Percentiles rank a stretch among this genome's conserved stretches.
Conservation (phyloP, 2,797 vertebrate species). For the Coreius guichenoti region DNA sequence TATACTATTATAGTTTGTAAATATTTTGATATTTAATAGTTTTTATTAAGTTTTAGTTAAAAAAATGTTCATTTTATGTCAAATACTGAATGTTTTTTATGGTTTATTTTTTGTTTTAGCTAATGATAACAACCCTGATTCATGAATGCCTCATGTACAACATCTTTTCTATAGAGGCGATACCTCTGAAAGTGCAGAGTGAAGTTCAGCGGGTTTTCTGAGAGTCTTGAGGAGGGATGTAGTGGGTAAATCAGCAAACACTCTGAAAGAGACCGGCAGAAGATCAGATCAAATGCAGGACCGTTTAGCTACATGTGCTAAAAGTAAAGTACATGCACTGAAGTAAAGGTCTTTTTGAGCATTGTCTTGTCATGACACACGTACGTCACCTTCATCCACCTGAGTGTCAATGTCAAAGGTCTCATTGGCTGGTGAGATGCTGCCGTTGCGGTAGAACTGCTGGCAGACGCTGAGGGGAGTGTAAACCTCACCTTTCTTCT, state of each 20-base stretch:
- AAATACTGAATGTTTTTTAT: too few relatives aligned
- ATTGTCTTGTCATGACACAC: background rate
- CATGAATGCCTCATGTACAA: too few relatives aligned
- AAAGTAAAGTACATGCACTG: too few relatives aligned
- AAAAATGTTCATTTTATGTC: background rate
- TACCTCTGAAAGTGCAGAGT: constrained; percentile 93
- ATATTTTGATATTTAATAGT: background rate
- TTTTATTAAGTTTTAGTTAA: background rate
- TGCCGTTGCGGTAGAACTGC: constrained; percentile 86
- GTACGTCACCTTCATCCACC: constrained; percentile 73
- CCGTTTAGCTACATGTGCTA: constrained; percentile 3
- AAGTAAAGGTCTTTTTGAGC: background rate
- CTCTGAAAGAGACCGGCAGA: constrained; percentile 74
- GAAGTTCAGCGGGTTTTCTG: constrained; percentile 73
- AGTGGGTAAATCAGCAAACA: constrained; percentile 84
- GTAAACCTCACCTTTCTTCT: constrained; percentile 75
- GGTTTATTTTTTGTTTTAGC: too few relatives aligned
- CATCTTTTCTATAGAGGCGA: background rate
- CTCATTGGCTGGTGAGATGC: constrained; percentile 87
- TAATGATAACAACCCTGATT: too few relatives aligned
- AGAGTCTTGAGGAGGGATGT: constrained; percentile 42
- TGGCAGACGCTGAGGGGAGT: constrained; percentile 86
- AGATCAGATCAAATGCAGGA: background rate
- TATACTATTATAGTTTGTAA: too few relatives aligned
- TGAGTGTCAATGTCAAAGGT: constrained; percentile 91